Evolutionary conservation across 2,113 vertebrate genomes (phyloP), one percentile per base, ranked within the genome.

Genomic region (Pyxicephalus adspersus): DNA sequence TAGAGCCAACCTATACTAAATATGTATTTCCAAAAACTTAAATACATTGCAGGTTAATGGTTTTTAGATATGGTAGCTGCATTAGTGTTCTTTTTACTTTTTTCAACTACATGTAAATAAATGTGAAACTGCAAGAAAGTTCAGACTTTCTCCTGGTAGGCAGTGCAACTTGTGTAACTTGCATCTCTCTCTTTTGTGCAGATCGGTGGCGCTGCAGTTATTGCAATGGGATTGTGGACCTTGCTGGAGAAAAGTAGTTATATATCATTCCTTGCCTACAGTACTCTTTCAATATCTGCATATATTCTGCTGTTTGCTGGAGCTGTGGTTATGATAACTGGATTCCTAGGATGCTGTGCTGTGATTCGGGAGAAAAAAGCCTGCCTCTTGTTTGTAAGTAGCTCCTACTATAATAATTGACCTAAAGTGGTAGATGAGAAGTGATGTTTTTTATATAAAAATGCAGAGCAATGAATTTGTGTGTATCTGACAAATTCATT

Each of bases 251-350:
- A 95, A 86, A 95, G 93, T 0, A 88, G 93, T 86, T 95, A 95
- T 87, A 89, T 95, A 74, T 89, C 93, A 64, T 83, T 95, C 73
- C 85, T 96, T 89, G 93, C 93, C 1, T 95, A 93, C 81, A 95
- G 94, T 85, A 94, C 94, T 16, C 94, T 96, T 2, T 89, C 93
- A 0, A 86, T 93, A n/a, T 95, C 95, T 0, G 91, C 95, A 6
- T 94, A 93, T 84, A 95, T 95, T 86, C 93, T 96, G 60, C 90
- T 96, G 85, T 88, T 95, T 61, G 91, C 94, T 0, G 95, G 95
- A 0, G 26, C 89, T 0, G 89, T 96, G 26, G 94, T 96, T 83
- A 91, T 94, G 90, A 83, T 92, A n/a, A 94, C 95, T 0, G 94
- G 95, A 58, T 95, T 95, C 84, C 87, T 96, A 83, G 95, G 95